These are phyloP conservation scores for Samia ricini DNA, from an alignment of 1,140 invertebrate species.

Conservation along the genomic window DNA sequence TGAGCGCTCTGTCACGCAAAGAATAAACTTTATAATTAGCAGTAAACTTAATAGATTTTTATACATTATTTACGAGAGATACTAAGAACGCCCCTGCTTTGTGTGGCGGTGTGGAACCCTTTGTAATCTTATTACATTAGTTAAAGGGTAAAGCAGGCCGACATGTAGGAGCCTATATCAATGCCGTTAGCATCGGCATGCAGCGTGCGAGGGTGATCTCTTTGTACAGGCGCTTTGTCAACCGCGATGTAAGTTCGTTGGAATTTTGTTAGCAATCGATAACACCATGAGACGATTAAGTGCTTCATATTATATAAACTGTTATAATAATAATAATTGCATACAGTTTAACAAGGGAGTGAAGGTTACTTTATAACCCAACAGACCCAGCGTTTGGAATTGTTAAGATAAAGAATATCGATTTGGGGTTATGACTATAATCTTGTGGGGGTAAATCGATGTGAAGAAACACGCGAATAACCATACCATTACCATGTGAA, in stretches of 20 bases:
- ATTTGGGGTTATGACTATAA: too few relatives aligned
- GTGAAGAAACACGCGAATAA: too few relatives aligned
- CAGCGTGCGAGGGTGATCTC: slow-evolving; percentile 21
- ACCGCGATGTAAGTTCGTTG: slow-evolving; percentile 7
- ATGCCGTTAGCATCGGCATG: slow-evolving; percentile 47
- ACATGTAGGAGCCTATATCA: slow-evolving; percentile 54
- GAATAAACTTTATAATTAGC: not conserved
- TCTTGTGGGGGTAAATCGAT: too few relatives aligned
- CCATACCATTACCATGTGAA: too few relatives aligned
- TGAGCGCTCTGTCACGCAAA: too few relatives aligned
- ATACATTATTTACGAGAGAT: not conserved
- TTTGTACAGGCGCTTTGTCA: slow-evolving; percentile 31
- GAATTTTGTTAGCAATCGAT: slow-evolving; percentile 8
- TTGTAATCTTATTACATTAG: slow-evolving; percentile 75
- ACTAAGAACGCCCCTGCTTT: slow-evolving; percentile 38
- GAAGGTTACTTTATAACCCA: too few relatives aligned
- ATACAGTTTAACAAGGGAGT: too few relatives aligned
- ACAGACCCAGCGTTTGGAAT: too few relatives aligned
- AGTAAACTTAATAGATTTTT: not conserved
- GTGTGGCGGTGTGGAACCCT: slow-evolving; percentile 52
- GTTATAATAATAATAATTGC: not conserved
- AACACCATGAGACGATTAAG: not conserved
- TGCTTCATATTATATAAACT: not conserved
- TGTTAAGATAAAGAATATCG: too few relatives aligned
- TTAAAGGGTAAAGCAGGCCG: slow-evolving; percentile 65